Evolutionary conservation across 2,888 invertebrate genomes (phyloP), one percentile per base, ranked within the genome.

Genomic region (Dynastes grantii): DNA sequence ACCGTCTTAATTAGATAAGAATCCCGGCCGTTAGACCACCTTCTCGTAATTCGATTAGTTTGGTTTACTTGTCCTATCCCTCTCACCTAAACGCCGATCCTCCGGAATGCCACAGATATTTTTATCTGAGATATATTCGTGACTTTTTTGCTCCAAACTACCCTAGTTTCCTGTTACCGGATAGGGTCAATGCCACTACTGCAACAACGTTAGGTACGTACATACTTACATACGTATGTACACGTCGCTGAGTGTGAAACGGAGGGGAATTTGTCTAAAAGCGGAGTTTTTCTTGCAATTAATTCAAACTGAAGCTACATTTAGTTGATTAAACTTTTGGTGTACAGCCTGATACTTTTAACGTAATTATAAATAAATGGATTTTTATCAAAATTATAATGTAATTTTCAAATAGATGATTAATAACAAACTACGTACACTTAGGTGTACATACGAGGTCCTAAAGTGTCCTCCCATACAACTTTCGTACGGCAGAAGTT

Each of bases 71-170:
- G 61, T 61, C 40, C 45, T 37, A 45, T 75, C 73, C 73, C 61
- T 61, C 61, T 75, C 45, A 61, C 45, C 32, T 75, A 75, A 78
- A 78, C 73, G 76, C 77, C 80, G 81, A 81, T 80, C 77, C 81
- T 83, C 83, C 82, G 82, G 81, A 81, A 80, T 82, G 80, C 78
- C 63, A 45, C 51, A 81, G 83, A 79, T 81, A 82, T 83, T 83
- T 83, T 82, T 81, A 81, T 81, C 81, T 78, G 58, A 64, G 53
- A 61, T 78, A 76, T 81, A 78, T 80, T 81, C 79, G 75, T 80
- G 76, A 64, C 68, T 80, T 82, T 55, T 80, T 65, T 79, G 76
- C 75, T 78, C 68, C 55, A 55, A 67, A 75, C 65, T 80, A 78
- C 81, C 81, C 81, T 68, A 82, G 80, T 80, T 81, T 81, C 79